These are phyloP conservation scores for Phalacrocorax carbo DNA, from an alignment of 2,113 vertebrate species.

Conservation along the genomic window DNA sequence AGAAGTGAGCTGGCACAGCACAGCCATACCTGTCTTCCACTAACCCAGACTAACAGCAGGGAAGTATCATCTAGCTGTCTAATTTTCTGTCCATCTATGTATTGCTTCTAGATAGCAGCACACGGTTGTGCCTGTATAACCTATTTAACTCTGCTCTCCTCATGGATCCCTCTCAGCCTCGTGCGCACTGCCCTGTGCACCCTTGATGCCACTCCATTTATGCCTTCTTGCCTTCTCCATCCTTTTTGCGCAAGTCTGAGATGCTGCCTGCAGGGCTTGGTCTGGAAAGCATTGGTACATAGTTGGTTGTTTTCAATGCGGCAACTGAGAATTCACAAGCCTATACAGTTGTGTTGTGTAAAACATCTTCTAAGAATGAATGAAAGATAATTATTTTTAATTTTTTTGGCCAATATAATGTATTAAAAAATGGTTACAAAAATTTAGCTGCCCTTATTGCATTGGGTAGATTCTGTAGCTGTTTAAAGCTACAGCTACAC, in stretches of 20 bases:
- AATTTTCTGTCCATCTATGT: neutral
- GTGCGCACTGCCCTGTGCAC: too few relatives aligned
- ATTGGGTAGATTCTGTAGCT: neutral
- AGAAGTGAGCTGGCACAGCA: neutral
- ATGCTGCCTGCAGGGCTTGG: rapidly evolving
- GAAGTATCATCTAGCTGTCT: neutral
- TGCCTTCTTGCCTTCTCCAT: neutral
- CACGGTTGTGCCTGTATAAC: neutral
- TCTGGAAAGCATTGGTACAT: too few relatives aligned
- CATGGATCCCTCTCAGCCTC: neutral
- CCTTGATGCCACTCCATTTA: neutral
- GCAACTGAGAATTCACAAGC: neutral
- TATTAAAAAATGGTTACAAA: neutral
- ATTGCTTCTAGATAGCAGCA: neutral
- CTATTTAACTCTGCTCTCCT: neutral
- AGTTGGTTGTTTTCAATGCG: neutral
- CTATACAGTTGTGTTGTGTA: neutral
- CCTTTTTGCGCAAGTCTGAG: neutral
- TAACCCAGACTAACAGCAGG: neutral
- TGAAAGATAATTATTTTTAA: neutral
- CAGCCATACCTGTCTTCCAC: neutral
- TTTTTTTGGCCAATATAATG: neutral
- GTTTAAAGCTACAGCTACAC: neutral
- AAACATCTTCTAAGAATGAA: neutral
- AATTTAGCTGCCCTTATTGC: neutral